These are phyloP conservation scores for Polyommatus iphigenia DNA, from an alignment of 2,888 invertebrate species.

Conservation along the genomic window DNA sequence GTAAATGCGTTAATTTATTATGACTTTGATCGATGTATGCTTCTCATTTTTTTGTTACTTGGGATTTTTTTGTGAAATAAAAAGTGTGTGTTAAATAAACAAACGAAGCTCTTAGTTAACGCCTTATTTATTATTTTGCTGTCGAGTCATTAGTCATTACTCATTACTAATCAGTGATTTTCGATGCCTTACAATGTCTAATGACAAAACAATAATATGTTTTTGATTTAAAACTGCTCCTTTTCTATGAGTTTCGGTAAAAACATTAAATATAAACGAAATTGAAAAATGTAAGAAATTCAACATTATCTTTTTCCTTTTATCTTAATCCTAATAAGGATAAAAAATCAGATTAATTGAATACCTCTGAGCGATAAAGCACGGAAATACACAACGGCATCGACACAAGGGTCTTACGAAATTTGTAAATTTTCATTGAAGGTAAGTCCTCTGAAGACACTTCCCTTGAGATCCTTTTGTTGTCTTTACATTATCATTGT, in stretches of 20 bases:
- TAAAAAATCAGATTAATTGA: not conserved
- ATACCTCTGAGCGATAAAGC: conserved; percentile 12
- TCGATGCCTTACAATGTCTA: too few relatives aligned
- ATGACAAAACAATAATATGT: too few relatives aligned
- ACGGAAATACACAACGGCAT: conserved; percentile 16
- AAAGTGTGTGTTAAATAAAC: not conserved
- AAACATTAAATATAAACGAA: not conserved
- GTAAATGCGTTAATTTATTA: conserved; percentile 7
- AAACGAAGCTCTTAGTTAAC: too few relatives aligned
- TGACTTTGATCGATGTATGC: conserved; percentile 1
- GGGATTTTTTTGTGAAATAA: not conserved
- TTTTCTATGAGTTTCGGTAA: not conserved
- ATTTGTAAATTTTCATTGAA: conserved; percentile 14
- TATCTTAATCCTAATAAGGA: not conserved
- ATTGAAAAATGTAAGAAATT: not conserved
- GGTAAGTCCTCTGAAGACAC: not conserved
- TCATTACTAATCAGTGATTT: too few relatives aligned
- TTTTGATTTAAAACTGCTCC: too few relatives aligned
- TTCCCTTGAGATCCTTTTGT: not conserved
- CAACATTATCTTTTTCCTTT: not conserved
- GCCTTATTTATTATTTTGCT: too few relatives aligned
- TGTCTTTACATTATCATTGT: not conserved
- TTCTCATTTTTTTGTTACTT: not conserved
- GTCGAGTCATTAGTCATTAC: too few relatives aligned
- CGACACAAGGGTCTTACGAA: not conserved